A percentile compares a stretch with the other conserved stretches of the same genome.
Evolutionary conservation across 2,113 vertebrate species (phyloP).

Genomic region (Euleptes europaea): DNA sequence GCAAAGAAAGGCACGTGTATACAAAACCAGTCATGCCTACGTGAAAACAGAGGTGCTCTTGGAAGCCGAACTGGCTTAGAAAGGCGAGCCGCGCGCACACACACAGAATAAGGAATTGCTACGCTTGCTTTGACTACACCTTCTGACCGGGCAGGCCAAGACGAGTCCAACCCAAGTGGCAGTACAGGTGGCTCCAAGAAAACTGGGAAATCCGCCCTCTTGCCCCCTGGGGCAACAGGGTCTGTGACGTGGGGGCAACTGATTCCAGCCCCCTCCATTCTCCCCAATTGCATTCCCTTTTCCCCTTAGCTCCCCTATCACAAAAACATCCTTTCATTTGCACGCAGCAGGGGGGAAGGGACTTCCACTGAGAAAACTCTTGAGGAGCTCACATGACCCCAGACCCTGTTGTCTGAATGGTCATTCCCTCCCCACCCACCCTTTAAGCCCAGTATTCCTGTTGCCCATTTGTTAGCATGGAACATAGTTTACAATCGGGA

Average conservation of each 20-base stretch:
- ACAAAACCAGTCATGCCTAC: conserved; percentile 53
- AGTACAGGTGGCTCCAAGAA: background rate
- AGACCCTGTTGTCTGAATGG: background rate
- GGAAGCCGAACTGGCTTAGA: conserved; percentile 45
- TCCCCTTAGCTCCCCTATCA: background rate
- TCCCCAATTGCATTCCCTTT: background rate
- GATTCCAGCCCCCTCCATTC: background rate
- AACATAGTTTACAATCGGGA: background rate
- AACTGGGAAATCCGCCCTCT: background rate
- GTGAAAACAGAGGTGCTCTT: conserved; percentile 41
- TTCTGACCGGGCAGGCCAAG: background rate
- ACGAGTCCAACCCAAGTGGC: background rate
- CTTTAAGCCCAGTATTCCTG: background rate
- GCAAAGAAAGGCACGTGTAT: conserved; percentile 66
- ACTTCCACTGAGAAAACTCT: background rate
- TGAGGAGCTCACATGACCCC: background rate
- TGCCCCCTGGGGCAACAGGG: background rate
- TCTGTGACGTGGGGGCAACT: background rate
- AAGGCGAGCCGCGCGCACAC: too few species aligned
- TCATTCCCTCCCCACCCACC: background rate
- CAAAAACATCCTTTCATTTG: background rate
- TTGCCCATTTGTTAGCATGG: background rate
- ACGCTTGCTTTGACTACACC: background rate
- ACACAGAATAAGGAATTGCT: background rate
- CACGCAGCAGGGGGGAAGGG: background rate